Percentiles rank a stretch among this genome's conserved stretches.
Evolutionary conservation across 1,140 invertebrate genomes (phyloP).

Genomic region (Caenorhabditis briggsae): DNA sequence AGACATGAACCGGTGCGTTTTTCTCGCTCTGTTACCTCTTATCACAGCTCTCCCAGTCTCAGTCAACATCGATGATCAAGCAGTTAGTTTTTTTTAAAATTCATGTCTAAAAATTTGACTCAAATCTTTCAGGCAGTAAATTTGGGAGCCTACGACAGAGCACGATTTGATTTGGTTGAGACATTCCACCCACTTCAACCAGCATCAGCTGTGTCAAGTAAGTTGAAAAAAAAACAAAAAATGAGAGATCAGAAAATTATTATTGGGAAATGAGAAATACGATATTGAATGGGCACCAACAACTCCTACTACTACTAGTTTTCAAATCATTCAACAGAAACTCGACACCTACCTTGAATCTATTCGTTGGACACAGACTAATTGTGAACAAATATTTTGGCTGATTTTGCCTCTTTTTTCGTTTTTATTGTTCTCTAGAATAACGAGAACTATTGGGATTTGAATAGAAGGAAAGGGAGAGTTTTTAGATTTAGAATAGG

Average conservation of each 20-base stretch:
- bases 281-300: constrained; percentile 16
- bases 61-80: constrained; percentile 46
- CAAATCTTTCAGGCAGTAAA: constrained; percentile 38
- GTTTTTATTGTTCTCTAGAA: neutral
- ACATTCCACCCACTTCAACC: constrained; percentile 60
- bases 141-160: constrained; percentile 57
- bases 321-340: constrained; percentile 35
- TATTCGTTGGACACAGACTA: neutral
- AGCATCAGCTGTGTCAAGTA: constrained; percentile 45
- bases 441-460: neutral
- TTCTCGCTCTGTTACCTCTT: constrained; percentile 21
- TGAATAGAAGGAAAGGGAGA: neutral
- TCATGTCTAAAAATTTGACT: neutral
- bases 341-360: constrained; percentile 21
- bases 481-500: no score
- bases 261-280: constrained; percentile 1
- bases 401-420: neutral
- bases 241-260: neutral
- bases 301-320: neutral
- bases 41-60: constrained; percentile 12
- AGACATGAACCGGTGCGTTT: constrained; percentile 43
- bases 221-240: constrained; percentile 17
- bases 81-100: neutral
- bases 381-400: constrained; percentile 52
- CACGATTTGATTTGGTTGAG: constrained; percentile 60